phyloP scores from a whole-genome alignment of 2,113 vertebrate genomes.

The Oryzias celebensis region DNA sequence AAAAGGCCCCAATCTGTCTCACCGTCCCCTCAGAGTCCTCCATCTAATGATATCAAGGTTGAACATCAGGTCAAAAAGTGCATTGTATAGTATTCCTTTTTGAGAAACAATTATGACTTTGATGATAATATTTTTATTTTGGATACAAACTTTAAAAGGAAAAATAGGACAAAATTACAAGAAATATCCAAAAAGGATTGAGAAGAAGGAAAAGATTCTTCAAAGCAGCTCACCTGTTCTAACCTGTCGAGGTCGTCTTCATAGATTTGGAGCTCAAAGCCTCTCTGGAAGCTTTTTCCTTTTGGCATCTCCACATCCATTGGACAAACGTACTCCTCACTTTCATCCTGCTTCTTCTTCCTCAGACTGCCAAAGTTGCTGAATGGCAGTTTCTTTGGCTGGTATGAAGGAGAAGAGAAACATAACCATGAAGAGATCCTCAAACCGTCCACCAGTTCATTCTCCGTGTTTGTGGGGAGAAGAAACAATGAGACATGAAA shows the following conservation, averaged over 20 bases:
- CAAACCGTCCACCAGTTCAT: background rate
- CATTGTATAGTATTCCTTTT: background rate
- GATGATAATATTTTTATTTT: no score
- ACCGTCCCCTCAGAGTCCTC: slow-evolving; percentile 98
- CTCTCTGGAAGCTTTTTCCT: slow-evolving; percentile 85
- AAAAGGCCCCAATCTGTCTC: slow-evolving; percentile 95
- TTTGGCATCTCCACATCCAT: slow-evolving; percentile 92
- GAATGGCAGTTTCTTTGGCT: slow-evolving; percentile 93
- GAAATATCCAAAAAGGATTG: no score
- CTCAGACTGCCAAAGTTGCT: slow-evolving; percentile 90
- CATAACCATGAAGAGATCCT: background rate
- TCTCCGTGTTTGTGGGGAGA: no score
- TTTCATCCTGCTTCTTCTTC: slow-evolving; percentile 93
- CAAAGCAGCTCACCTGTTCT: slow-evolving; percentile 83
- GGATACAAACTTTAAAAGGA: no score
- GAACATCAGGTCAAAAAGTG: background rate
- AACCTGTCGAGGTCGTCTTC: slow-evolving; percentile 93
- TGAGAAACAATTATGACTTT: no score
- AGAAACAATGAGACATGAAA: no score
- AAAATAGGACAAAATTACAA: no score
- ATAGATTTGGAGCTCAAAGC: slow-evolving; percentile 86
- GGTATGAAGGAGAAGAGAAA: slow-evolving; percentile 1
- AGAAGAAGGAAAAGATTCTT: no score
- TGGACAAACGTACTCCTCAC: slow-evolving; percentile 94
- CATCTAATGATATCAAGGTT: slow-evolving; percentile 80